Evolutionary conservation across 2,888 invertebrate species (phyloP), one percentile per base, ranked within the genome.

Genomic region (Melanostoma mellinum): DNA sequence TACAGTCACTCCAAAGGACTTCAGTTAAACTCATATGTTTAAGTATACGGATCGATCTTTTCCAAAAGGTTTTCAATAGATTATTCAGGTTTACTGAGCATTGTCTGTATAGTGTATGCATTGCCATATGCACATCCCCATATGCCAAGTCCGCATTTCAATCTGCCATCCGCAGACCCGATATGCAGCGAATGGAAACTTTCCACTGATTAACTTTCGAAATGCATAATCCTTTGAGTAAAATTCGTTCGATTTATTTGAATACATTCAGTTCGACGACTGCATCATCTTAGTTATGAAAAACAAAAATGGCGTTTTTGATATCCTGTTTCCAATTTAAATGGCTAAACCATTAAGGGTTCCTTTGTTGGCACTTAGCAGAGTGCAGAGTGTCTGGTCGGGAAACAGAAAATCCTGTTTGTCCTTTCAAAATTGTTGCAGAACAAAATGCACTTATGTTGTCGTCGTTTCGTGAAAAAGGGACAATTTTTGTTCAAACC

Each of bases 51-150:
- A 20, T 20, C 20, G 20, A 20, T 20, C 20, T 20, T 20, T 20
- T 20, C 20, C 20, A 20, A 20, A 20, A 20, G 20, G 20, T 20
- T 20, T 33, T 67, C 36, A 48, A 67, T 32, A 60, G 10, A 55
- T 55, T 40, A 56, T 69, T 56, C 68, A 9, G 50, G 61, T 61
- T 75, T 75, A 63, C 8, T 79, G 68, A 56, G 52, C 68, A 79
- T 9, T 44, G 35, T 38, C 38, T 30, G 4, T 33, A 3, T 9
- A 58, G 32, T 20, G 20, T 20, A 20, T 20, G 20, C 20, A 20
- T 20, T 20, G 20, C 20, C 20, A 20, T 20, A 20, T 20, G 20
- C 20, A 20, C 20, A 20, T 20, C 20, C 33, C 52, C 32, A 42
- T 20, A 6, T 60, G 44, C 44, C 55, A 40, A 40, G 30, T 67